These are phyloP conservation scores for Eublepharis macularius DNA, from an alignment of 2,113 vertebrate genomes.

Conservation along the genomic window DNA sequence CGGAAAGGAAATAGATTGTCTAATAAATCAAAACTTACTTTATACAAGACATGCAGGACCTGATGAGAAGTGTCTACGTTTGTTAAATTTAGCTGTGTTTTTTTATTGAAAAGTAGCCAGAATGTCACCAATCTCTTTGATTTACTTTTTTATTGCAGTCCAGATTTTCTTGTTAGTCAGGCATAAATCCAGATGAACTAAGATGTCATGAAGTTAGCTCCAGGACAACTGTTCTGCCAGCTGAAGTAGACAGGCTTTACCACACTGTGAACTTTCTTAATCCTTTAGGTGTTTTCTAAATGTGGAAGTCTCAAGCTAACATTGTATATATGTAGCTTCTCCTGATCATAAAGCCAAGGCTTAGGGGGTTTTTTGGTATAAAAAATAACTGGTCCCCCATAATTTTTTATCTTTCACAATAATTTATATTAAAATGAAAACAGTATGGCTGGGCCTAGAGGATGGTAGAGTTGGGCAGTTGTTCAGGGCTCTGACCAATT, in stretches of 20 bases:
- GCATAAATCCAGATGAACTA: slow-evolving; percentile 29
- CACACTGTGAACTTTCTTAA: not conserved
- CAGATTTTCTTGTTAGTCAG: slow-evolving; percentile 24
- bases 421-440: not conserved
- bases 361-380: not conserved
- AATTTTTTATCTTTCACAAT: not conserved
- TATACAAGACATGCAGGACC: slow-evolving; percentile 47
- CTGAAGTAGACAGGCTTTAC: slow-evolving; percentile 16
- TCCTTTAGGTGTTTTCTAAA: not conserved
- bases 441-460: not conserved
- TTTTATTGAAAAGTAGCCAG: slow-evolving; percentile 48
- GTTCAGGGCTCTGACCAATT: not conserved
- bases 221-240: slow-evolving; percentile 22
- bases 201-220: slow-evolving; percentile 17
- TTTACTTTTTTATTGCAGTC: slow-evolving; percentile 47
- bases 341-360: not conserved
- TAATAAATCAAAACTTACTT: slow-evolving; percentile 52
- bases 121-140: slow-evolving; percentile 51
- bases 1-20: slow-evolving; percentile 42
- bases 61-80: slow-evolving; percentile 50
- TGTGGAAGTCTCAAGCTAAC: not conserved
- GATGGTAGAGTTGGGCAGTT: not conserved
- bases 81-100: slow-evolving; percentile 50
- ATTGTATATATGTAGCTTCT: not conserved
- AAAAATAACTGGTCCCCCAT: not conserved